Evolutionary conservation across 2,113 vertebrate genomes (phyloP).

Genomic region (Albula goreensis): DNA sequence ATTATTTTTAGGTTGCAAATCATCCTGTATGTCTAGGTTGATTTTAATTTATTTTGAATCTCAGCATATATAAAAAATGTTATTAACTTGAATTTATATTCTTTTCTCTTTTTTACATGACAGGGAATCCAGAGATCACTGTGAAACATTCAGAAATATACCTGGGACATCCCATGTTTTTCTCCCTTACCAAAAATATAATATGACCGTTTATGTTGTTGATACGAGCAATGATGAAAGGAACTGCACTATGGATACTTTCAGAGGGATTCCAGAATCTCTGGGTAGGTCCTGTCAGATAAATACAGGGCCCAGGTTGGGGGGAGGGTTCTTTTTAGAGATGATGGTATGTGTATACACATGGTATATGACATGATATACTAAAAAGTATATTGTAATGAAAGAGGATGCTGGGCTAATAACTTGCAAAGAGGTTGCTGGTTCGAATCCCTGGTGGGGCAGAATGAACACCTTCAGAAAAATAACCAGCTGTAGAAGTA

Average conservation of each 20-base stretch:
- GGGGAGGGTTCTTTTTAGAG: neutral
- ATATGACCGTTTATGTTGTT: slow-evolving; percentile 44
- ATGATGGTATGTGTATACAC: too few relatives aligned
- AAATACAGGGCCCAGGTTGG: too few relatives aligned
- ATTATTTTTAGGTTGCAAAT: too few relatives aligned
- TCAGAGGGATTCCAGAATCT: slow-evolving; percentile 36
- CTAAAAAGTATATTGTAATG: too few relatives aligned
- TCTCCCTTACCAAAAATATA: fast-evolving
- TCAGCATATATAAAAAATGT: neutral
- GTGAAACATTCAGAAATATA: neutral
- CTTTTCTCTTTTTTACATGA: neutral
- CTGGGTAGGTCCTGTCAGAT: slow-evolving; percentile 46
- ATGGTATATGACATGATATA: too few relatives aligned
- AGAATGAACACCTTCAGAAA: too few relatives aligned
- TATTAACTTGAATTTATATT: neutral
- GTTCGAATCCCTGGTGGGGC: too few relatives aligned
- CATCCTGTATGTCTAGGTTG: neutral
- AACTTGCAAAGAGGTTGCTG: too few relatives aligned
- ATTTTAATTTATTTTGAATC: neutral
- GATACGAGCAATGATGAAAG: slow-evolving; percentile 31
- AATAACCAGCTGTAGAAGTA: too few relatives aligned
- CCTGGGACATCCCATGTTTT: fast-evolving
- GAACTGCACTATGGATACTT: slow-evolving; percentile 53
- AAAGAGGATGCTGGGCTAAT: too few relatives aligned
- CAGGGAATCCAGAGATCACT: neutral